Base-by-base conservation (phyloP, 2,113 vertebrate genomes). In the Trachemys scripta region DNA sequence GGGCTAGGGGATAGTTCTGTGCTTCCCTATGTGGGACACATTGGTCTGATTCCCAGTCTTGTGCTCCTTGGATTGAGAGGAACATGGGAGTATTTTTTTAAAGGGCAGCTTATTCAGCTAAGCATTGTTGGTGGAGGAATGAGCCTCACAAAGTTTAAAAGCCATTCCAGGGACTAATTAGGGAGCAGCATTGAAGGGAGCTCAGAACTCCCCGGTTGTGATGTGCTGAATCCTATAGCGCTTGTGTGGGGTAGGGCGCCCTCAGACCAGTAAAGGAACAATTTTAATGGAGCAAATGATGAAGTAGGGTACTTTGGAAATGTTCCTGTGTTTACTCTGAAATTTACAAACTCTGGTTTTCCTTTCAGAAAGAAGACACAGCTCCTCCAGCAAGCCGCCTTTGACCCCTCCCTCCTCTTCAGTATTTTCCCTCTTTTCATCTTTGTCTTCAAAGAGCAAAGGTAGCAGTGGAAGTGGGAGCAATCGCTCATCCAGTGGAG, bases 291-390 rank as follows among this genome's bases (percentile, higher is more conserved):
- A 82, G 7, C 82, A 93, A 88, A 69, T 54, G 19, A 45, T 54
- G 91, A 57, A 22, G 7, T 53, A 10, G 87, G 80, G 5, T 81
- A 56, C 89, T 89, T 85, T 50, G 56, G 31, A 94, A 69, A 76
- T 89, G 25, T 83, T 95, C 82, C 81, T 90, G 1, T 81, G 25
- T 79, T 75, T 54, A 25, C 24, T 19, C 31, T 81, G 53, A 24
- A n/a, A 93, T 5, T 65, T 80, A 65, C 92, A 89, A 72, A 0
- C 53, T 8, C 57, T 85, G 25, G 85, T 95, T 89, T 94, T 45
- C 19, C 84, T 98, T 98, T 83, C 97, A 98, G 99, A 99, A 99
- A 99, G 99, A 99, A 99, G 99, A 99, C 99, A 99, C 96, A 98
- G 99, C 98, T 99, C 99, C 82, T 98, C 98, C 97, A 98, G 97